Base-by-base conservation (phyloP, 2,113 vertebrate genomes). In the Bos indicus region DNA sequence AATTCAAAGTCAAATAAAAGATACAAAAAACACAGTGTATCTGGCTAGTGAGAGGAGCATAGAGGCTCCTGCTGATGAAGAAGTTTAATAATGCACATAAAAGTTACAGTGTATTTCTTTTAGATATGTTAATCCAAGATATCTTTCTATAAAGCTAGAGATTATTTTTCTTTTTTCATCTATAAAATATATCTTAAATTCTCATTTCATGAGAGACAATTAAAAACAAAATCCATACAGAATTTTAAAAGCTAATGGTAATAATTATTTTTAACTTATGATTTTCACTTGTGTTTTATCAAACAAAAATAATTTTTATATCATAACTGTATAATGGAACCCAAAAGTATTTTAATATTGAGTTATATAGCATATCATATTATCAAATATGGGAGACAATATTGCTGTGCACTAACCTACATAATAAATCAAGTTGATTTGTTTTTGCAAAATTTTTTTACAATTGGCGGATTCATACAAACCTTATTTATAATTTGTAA, bases 1-100 rank as follows among this genome's bases (percentile, higher is more conserved):
- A 96, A 40, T 91, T 90, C 51, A 96, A 96, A 97, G 77, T 16
- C n/a, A 91, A 94, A 78, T 30, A 97, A 92, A 96, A 97, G 43
- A 59, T 25, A 57, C 10, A 25, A 46, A 92, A 19, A 92, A 19
- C 26, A 77, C 25, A 80, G 67, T 54, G 7, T 88, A 52, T 59
- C 51, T 89, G n/a, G n/a, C 6, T 57, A 30, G 52, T 64, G 13
- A 48, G 28, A 89, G 13, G 30, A 14, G 15, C 78, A 94, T 89
- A 46, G 23, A 88, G 43, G 56, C 19, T 95, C 54, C 19, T 89
- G 17, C 10, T 95, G 62, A 67, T 97, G 57, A 93, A 71, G 95
- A 92, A 82, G 25, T 89, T 51, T 74, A 62, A 81, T 43, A 92
- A 80, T 28, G 57, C 0, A 52, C 26, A 71, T 85, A 92, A 94